phyloP scores from a whole-genome alignment of 35 echinoderm and acorn worm species.

The Hemicentrotus pulcherrimus region DNA sequence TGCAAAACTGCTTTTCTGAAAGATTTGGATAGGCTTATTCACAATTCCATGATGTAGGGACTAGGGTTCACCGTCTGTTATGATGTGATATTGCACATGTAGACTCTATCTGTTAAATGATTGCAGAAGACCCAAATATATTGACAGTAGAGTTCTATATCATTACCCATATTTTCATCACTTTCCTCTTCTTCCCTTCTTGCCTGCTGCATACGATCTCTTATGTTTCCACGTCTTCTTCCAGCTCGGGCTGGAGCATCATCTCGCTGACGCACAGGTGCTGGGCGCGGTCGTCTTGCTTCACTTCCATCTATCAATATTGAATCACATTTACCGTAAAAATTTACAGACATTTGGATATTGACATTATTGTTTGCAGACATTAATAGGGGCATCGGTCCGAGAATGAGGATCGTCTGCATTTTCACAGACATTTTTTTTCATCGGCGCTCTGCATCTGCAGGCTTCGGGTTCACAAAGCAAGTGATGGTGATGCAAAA shows the following conservation, averaged over 20 bases:
- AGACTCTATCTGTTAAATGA: background rate
- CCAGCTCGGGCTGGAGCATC: background rate
- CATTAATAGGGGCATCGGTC: too few species aligned
- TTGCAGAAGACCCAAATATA: background rate
- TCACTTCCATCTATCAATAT: background rate
- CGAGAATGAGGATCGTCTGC: too few species aligned
- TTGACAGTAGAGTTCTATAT: background rate
- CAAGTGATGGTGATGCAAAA: too few species aligned
- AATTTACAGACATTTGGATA: too few species aligned
- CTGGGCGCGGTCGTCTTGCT: background rate
- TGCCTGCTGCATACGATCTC: slow-evolving; percentile 25
- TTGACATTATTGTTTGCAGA: too few species aligned
- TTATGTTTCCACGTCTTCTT: background rate
- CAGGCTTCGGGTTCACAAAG: too few species aligned
- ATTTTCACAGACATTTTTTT: too few species aligned
- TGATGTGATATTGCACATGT: background rate
- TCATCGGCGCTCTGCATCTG: too few species aligned
- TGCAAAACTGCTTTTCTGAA: background rate
- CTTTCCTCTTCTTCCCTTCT: slow-evolving; percentile 34
- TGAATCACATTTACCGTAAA: background rate
- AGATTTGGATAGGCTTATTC: background rate
- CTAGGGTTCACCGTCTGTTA: background rate
- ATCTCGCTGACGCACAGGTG: background rate
- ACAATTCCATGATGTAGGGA: too few species aligned
- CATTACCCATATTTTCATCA: background rate